Conservation (phyloP, 2,888 invertebrate species). For the Anagyrus pseudococci region DNA sequence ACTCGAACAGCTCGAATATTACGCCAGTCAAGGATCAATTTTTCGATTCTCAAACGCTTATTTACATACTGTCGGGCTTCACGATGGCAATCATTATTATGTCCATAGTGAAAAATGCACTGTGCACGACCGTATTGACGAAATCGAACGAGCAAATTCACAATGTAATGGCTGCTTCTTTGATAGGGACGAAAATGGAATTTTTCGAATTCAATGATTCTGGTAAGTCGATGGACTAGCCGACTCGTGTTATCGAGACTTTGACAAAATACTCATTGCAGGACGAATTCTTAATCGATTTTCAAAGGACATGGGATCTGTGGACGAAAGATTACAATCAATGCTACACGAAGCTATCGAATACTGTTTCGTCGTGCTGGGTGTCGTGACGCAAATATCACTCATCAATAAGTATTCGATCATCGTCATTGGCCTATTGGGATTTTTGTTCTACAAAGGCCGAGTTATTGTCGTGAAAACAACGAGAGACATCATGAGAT, state of each 20-base stretch:
- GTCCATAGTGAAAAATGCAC: constrained; percentile 69
- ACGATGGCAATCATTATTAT: constrained; percentile 69
- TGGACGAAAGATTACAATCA: constrained; percentile 76
- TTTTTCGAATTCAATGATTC: constrained; percentile 88
- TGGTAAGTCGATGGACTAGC: constrained; percentile 63
- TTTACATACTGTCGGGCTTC: constrained; percentile 66
- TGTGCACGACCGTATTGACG: constrained; percentile 76
- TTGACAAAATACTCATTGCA: neutral
- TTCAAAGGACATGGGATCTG: constrained; percentile 82
- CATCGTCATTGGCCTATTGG: constrained; percentile 70
- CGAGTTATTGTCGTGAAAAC: constrained; percentile 74
- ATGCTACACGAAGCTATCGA: constrained; percentile 71
- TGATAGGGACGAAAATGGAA: constrained; percentile 77
- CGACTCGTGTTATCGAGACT: neutral
- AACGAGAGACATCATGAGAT: constrained; percentile 76
- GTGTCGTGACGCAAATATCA: constrained; percentile 75
- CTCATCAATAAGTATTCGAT: constrained; percentile 75
- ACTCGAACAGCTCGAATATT: no score
- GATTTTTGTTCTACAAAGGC: constrained; percentile 70
- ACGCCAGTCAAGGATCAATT: no score
- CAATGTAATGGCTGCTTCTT: constrained; percentile 69
- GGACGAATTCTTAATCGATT: constrained; percentile 74
- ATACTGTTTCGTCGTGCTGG: constrained; percentile 74
- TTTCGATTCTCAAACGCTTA: constrained; percentile 45
- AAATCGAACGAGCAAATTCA: constrained; percentile 75